Base-by-base conservation (phyloP, 2,797 vertebrate species). In the Psittacula derbiana region DNA sequence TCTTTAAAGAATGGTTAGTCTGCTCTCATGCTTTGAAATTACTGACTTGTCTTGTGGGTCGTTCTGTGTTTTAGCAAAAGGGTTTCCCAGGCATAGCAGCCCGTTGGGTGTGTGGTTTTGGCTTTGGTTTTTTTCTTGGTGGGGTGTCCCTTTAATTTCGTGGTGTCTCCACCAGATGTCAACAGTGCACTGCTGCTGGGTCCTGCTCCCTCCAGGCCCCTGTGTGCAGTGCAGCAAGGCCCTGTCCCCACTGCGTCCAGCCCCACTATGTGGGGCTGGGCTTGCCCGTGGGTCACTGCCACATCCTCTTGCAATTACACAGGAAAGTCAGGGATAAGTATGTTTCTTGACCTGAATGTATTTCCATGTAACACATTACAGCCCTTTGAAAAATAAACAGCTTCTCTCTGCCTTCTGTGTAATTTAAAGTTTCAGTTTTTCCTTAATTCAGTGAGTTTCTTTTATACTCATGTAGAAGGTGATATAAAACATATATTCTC, bases 151-250 rank as follows among this genome's bases (percentile, higher is more conserved):
- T 69, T 83, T 52, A 87, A 27, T 87, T 89, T 41, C 74, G 0
- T 64, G 74, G 11, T 70, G 47, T 96, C 86, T 97, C 96, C 96
- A 97, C 6, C 94, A 97, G 95, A 82, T 95, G 96, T 95, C 96
- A 86, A 94, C 88, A 92, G 95, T 33, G 92, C 83, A 7, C 96
- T 87, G 50, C 10, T 41, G 20, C 10, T 28, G 31, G 53, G 53
- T 49, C 44, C 47, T 16, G 20, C 25, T 74, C 62, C 19, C 33
- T 43, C 14, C 0, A 13, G 2, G 41, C 8, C 8, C 8, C 4
- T 5, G 69, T 1, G 0, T 9, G 16, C 50, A 43, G 60, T 16
- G 67, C 50, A 19, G 78, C 33, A 41, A 27, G 23, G 64, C 27
- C 0, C 66, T 20, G 40, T 76, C 66, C 47, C 28, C 4, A 1